phyloP scores from a whole-genome alignment of 1,140 invertebrate genomes.

The Drosophila subobscura region DNA sequence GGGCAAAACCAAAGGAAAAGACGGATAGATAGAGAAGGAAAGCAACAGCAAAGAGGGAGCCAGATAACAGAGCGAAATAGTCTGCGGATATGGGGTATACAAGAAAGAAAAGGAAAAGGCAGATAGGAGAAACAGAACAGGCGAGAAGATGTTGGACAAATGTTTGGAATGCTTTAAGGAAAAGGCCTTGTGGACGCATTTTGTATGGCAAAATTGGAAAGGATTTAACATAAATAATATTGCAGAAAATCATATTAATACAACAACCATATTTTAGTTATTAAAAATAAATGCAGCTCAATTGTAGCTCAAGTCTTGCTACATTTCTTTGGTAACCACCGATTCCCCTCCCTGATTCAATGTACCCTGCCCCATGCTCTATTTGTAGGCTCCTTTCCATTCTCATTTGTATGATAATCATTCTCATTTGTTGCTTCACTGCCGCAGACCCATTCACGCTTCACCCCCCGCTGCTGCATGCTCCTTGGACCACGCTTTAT shows the following conservation, averaged over 20 bases:
- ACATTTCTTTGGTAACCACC: neutral
- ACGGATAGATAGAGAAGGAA: conserved; percentile 11
- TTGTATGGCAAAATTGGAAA: too few species aligned
- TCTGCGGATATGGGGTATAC: neutral
- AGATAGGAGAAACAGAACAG: too few species aligned
- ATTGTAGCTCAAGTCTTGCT: too few species aligned
- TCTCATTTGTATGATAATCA: conserved; percentile 47
- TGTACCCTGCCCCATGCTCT: neutral
- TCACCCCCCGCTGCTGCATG: conserved; percentile 4
- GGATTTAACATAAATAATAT: too few species aligned
- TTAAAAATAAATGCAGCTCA: too few species aligned
- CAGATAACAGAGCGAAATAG: neutral
- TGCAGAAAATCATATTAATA: too few species aligned
- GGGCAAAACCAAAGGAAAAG: neutral
- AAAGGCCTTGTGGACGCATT: too few species aligned
- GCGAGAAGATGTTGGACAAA: too few species aligned
- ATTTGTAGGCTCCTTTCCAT: neutral
- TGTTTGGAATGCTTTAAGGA: too few species aligned
- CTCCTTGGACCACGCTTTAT: neutral
- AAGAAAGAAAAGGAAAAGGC: neutral
- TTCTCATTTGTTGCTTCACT: conserved; percentile 31
- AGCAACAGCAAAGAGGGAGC: conserved; percentile 4
- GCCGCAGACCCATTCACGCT: conserved; percentile 29
- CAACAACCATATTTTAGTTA: too few species aligned
- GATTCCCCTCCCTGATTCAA: neutral